phyloP scores from a whole-genome alignment of 2,797 vertebrate genomes.

The Melanotaenia boesemani region DNA sequence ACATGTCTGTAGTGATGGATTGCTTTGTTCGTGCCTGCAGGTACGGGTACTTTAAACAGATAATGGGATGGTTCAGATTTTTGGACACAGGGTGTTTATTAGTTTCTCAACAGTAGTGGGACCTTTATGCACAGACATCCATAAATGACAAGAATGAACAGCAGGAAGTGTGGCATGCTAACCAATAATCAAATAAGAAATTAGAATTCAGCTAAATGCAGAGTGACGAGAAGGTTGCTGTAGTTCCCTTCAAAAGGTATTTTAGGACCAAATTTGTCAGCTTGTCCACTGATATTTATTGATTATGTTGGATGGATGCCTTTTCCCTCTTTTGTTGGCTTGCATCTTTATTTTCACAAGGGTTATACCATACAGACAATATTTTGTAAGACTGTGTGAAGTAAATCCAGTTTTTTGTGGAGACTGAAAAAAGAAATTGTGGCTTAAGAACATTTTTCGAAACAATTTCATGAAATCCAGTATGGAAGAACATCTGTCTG shows the following conservation, averaged over 20 bases:
- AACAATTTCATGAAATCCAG: too few relatives aligned
- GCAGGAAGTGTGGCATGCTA: neutral
- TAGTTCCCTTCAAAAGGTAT: neutral
- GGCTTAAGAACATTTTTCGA: too few relatives aligned
- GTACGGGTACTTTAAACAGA: slow-evolving; percentile 3
- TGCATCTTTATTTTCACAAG: neutral
- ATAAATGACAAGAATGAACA: neutral
- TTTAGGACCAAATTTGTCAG: neutral
- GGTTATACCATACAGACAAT: too few relatives aligned
- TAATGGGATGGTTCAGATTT: neutral
- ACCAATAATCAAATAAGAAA: neutral
- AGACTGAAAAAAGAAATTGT: too few relatives aligned
- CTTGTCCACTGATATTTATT: neutral
- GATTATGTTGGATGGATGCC: too few relatives aligned
- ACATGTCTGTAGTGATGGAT: neutral
- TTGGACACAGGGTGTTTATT: neutral
- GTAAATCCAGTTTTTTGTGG: neutral
- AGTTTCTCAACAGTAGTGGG: neutral
- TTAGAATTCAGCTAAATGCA: neutral
- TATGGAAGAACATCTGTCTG: too few relatives aligned
- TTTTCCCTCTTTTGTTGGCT: too few relatives aligned
- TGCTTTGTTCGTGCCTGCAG: slow-evolving; percentile 12
- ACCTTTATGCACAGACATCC: neutral
- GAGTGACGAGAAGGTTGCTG: neutral
- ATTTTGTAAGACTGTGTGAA: too few relatives aligned